Percentiles rank a stretch among this genome's conserved stretches.
These are phyloP conservation scores for Melanchra persicariae DNA, from an alignment of 2,888 invertebrate species.

Conservation along the genomic window DNA sequence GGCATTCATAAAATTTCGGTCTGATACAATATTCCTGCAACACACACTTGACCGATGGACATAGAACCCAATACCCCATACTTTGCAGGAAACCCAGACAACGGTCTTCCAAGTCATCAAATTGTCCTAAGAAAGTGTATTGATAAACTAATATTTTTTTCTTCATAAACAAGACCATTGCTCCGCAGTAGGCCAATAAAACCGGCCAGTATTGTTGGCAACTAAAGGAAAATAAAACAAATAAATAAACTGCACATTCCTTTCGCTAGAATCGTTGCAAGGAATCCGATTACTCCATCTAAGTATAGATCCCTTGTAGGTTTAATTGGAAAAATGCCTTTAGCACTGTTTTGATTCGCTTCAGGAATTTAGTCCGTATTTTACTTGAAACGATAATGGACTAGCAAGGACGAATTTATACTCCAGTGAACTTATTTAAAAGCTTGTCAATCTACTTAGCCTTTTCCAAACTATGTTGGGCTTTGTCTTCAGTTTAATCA, in stretches of 20 bases:
- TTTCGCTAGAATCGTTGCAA: conserved; percentile 4
- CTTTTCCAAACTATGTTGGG: no score
- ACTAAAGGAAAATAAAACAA: background rate
- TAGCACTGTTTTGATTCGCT: conserved; percentile 9
- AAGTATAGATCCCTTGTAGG: background rate
- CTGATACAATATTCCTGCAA: no score
- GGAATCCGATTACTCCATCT: conserved; percentile 32
- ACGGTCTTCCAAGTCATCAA: no score
- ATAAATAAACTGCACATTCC: conserved; percentile 12
- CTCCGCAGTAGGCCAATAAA: background rate
- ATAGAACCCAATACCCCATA: no score
- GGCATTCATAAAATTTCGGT: no score
- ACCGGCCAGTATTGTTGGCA: no score
- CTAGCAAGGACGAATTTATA: background rate
- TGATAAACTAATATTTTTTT: no score
- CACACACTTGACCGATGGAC: background rate
- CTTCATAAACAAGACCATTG: no score
- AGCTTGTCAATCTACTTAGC: background rate
- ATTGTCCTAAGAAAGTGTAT: background rate
- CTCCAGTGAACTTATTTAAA: background rate
- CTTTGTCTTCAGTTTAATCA: no score
- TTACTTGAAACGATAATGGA: background rate
- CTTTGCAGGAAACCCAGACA: background rate
- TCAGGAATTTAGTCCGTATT: conserved; percentile 12
- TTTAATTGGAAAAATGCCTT: conserved; percentile 39